These are phyloP conservation scores for Argyrosomus japonicus DNA, from an alignment of 2,113 vertebrate species.

Conservation along the genomic window DNA sequence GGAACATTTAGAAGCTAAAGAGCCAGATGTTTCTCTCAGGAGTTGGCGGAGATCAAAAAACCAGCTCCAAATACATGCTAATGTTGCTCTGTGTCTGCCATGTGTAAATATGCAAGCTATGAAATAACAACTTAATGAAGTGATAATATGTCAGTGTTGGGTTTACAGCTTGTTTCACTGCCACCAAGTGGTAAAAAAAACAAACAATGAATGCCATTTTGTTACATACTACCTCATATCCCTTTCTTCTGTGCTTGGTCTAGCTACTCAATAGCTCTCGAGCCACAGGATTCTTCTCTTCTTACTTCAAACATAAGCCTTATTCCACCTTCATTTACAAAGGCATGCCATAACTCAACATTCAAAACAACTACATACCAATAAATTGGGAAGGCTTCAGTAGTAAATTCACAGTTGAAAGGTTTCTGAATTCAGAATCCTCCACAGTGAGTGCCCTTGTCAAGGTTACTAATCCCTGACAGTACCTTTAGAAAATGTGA, in stretches of 20 bases:
- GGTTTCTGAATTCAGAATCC: background rate
- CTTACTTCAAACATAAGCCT: background rate
- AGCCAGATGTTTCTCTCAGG: background rate
- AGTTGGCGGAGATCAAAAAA: background rate
- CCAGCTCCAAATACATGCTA: too few relatives aligned
- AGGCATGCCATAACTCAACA: background rate
- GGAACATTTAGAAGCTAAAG: background rate
- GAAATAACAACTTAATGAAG: too few relatives aligned
- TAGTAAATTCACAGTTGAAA: background rate
- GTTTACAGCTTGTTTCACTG: background rate
- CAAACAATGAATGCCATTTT: background rate
- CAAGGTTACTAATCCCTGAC: background rate
- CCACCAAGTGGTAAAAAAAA: too few relatives aligned
- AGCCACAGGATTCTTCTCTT: background rate
- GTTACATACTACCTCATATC: background rate
- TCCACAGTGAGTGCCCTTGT: background rate
- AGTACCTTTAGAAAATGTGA: constrained; percentile 2
- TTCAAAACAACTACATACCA: background rate
- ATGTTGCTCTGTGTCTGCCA: background rate
- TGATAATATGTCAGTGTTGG: background rate
- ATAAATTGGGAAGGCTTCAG: background rate
- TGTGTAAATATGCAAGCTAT: background rate
- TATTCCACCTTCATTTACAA: background rate
- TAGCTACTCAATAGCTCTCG: background rate
- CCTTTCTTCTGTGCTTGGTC: background rate